phyloP scores from a whole-genome alignment of 2,113 vertebrate species.

The Oncorhynchus gorbuscha region DNA sequence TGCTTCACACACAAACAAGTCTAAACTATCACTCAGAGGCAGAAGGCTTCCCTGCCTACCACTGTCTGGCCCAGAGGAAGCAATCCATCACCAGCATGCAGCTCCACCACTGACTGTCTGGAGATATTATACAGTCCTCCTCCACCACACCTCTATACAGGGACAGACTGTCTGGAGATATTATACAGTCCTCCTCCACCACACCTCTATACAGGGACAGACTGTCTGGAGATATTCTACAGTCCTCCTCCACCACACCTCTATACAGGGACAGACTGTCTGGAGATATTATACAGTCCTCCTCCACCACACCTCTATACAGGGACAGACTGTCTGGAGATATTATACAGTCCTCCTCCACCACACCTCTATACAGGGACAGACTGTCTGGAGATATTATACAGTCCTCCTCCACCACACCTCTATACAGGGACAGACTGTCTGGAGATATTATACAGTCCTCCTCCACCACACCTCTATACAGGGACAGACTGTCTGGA shows the following conservation, averaged over 20 bases:
- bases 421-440: not conserved
- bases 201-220: not conserved
- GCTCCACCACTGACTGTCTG: not conserved
- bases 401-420: too few species aligned
- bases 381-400: not conserved
- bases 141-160: not conserved
- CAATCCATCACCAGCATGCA: conserved; percentile 45
- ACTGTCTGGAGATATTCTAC: not conserved
- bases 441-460: not conserved
- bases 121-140: not conserved
- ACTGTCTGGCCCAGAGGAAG: conserved; percentile 24
- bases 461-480: not conserved
- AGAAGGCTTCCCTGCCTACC: too few species aligned
- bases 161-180: not conserved
- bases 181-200: not conserved
- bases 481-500: not conserved
- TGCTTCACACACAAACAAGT: not conserved
- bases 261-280: not conserved
- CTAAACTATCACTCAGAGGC: conserved; percentile 1
- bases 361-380: not conserved
- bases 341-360: not conserved
- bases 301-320: not conserved
- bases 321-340: not conserved
- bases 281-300: not conserved
- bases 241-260: not conserved